Evolutionary conservation across 2,113 vertebrate species (phyloP).

Genomic region (Struthidea cinerea): DNA sequence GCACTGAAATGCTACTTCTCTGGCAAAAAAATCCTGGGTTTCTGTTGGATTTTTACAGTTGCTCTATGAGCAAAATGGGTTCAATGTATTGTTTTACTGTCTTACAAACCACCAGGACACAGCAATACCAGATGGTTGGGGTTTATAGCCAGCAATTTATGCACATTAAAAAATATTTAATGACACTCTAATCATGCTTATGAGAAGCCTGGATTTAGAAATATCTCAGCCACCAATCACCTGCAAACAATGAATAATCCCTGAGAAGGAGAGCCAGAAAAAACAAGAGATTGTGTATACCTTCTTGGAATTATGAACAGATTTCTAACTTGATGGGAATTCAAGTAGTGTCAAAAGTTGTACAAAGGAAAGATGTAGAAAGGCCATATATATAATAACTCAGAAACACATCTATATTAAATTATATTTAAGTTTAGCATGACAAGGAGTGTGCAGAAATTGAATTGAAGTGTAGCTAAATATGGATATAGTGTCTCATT

Average conservation of each 20-base stretch:
- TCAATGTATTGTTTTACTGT: conserved; percentile 7
- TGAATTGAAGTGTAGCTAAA: conserved; percentile 1
- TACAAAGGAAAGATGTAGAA: conserved; percentile 34
- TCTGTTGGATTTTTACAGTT: neutral
- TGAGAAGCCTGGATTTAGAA: conserved; percentile 33
- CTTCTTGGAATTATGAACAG: conserved; percentile 43
- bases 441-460: conserved; percentile 40
- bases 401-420: neutral
- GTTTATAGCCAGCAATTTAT: conserved; percentile 18
- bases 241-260: conserved; percentile 37
- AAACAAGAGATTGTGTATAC: conserved; percentile 7
- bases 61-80: neutral
- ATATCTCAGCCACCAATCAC: conserved; percentile 21
- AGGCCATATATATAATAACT: neutral
- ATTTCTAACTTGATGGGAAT: conserved; percentile 35
- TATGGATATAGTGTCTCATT: neutral
- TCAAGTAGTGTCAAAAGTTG: conserved; percentile 21
- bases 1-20: neutral
- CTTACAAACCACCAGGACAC: neutral
- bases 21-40: neutral
- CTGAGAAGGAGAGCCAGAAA: conserved; percentile 26
- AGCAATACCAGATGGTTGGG: neutral
- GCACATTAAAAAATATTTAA: conserved; percentile 33
- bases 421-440: neutral
- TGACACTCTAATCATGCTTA: neutral